phyloP scores from a whole-genome alignment of 2,113 vertebrate genomes.

The Tor tambroides region DNA sequence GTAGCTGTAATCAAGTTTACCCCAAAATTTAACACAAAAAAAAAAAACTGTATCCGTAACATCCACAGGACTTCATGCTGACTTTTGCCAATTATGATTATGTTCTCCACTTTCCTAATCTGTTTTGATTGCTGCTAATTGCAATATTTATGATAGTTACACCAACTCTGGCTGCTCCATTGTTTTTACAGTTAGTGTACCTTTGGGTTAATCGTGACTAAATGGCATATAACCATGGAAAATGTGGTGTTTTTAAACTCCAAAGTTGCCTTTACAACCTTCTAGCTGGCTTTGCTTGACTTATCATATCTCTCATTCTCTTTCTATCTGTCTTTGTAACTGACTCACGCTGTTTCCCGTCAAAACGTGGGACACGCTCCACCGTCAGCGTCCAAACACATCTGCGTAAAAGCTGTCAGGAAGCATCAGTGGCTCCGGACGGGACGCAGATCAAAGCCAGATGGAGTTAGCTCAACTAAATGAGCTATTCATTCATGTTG shows the following conservation, averaged over 20 bases:
- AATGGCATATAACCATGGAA: background rate
- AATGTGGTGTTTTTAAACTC: background rate
- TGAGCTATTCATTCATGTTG: conserved; percentile 45
- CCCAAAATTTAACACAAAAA: background rate
- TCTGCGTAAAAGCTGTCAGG: conserved; percentile 25
- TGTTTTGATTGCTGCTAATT: background rate
- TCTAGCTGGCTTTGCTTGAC: conserved; percentile 6
- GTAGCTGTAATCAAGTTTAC: background rate
- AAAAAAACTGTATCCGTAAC: too few species aligned
- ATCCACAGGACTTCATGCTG: background rate
- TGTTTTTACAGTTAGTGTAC: background rate
- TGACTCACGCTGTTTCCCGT: conserved; percentile 10
- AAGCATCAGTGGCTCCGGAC: conserved; percentile 5
- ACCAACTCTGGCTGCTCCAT: background rate
- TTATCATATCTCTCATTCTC: conserved; percentile 20
- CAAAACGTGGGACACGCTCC: conserved; percentile 1
- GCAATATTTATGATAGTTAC: background rate
- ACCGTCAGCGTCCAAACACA: conserved; percentile 11
- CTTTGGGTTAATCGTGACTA: background rate
- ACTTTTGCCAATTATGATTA: background rate
- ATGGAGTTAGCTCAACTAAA: background rate
- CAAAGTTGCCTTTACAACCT: background rate
- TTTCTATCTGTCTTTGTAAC: conserved; percentile 12
- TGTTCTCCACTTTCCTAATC: background rate
- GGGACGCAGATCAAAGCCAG: conserved; percentile 40